Percentiles rank a stretch among this genome's conserved stretches.
phyloP scores from a whole-genome alignment of 35 echinoderm and acorn worm genomes.

The Apostichopus californicus region DNA sequence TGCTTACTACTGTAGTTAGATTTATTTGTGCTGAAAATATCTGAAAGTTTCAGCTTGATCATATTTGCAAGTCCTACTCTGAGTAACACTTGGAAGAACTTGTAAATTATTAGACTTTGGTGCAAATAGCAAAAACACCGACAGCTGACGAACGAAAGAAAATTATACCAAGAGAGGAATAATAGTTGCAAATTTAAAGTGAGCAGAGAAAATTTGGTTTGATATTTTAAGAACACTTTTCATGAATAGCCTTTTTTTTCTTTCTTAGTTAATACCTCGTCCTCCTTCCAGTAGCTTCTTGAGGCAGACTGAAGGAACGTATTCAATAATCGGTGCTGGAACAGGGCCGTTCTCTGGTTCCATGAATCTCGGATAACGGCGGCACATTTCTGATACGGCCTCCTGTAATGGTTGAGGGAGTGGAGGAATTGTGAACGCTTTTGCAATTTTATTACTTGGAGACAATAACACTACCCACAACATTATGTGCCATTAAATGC shows the following conservation, averaged over 20 bases:
- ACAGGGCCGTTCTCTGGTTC: not conserved
- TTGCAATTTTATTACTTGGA: not conserved
- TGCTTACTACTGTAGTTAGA: no score
- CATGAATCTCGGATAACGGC: not conserved
- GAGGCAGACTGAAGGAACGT: slow-evolving; percentile 53
- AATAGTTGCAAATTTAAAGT: no score
- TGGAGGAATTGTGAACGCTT: no score
- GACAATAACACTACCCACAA: not conserved
- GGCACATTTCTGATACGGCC: slow-evolving; percentile 30
- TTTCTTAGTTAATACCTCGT: slow-evolving; percentile 57
- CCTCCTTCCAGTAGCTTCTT: slow-evolving; percentile 83
- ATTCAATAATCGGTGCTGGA: slow-evolving; percentile 10
- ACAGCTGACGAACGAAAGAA: no score
- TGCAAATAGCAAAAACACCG: no score
- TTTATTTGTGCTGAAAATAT: no score
- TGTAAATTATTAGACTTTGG: no score
- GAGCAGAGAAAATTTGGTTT: not conserved
- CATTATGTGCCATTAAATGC: no score
- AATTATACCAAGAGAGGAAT: no score
- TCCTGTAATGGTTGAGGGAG: not conserved
- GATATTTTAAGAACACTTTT: not conserved
- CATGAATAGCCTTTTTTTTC: not conserved
- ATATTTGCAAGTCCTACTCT: no score
- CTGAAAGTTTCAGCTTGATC: no score
- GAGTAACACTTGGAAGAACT: no score